phyloP scores from a whole-genome alignment of 2,797 vertebrate species.

The Psittacula derbiana region DNA sequence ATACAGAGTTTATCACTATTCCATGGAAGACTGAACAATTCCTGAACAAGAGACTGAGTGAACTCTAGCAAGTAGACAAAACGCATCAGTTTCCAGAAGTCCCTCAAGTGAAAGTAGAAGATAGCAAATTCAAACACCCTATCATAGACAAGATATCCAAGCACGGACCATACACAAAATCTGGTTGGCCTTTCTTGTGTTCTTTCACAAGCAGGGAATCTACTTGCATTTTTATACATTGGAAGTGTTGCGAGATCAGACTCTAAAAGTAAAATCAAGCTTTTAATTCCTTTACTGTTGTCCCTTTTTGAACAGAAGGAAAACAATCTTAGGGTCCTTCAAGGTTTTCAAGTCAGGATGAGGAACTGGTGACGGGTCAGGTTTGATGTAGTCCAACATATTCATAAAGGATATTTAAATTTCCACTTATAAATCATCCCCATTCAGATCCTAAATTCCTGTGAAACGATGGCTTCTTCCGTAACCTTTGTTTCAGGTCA shows the following conservation, averaged over 20 bases:
- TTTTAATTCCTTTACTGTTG: neutral
- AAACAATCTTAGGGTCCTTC: neutral
- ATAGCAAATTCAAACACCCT: neutral
- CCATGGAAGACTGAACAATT: neutral
- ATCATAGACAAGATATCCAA: neutral
- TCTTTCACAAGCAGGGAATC: neutral
- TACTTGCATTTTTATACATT: neutral
- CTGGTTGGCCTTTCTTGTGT: neutral
- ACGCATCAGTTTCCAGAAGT: neutral
- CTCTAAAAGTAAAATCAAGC: neutral
- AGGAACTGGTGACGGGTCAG: neutral
- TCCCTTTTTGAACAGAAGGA: neutral
- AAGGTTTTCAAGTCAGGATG: neutral
- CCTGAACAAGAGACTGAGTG: neutral
- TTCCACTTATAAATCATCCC: neutral
- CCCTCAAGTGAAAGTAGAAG: neutral
- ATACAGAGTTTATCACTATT: neutral
- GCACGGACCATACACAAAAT: neutral
- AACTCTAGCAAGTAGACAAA: neutral
- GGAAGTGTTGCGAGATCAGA: neutral
- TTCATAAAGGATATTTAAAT: neutral
- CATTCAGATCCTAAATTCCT: neutral
- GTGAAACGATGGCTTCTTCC: neutral
- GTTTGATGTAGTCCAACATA: neutral
- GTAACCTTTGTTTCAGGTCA: neutral